Conservation (phyloP, 2,113 vertebrate genomes). For the Hydropotes inermis region DNA sequence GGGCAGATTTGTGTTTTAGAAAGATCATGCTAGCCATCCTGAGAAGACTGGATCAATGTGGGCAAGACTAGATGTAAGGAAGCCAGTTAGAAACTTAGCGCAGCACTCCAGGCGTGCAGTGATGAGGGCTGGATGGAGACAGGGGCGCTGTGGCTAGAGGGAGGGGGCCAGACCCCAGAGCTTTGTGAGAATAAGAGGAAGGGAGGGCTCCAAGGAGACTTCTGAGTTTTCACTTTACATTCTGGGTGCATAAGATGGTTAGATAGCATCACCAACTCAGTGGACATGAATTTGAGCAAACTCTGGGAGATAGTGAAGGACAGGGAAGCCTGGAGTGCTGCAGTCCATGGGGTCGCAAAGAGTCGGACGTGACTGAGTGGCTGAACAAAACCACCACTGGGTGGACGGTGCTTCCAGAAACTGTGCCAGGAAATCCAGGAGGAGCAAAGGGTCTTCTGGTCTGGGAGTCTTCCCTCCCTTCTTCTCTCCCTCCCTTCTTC, state of each 20-base stretch:
- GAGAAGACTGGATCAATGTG: neutral
- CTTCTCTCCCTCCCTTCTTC: rapidly evolving
- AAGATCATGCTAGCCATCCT: neutral
- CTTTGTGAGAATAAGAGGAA: neutral
- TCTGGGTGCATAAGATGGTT: neutral
- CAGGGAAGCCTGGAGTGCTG: neutral
- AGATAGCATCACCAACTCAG: neutral
- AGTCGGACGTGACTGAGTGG: neutral
- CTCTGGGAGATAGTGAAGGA: neutral
- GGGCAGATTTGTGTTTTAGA: neutral
- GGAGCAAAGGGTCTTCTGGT: neutral
- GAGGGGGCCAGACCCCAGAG: neutral
- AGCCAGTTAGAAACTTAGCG: neutral
- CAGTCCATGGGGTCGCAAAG: neutral
- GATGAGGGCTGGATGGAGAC: neutral
- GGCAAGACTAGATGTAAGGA: neutral
- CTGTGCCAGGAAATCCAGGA: neutral
- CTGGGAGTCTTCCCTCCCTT: neutral
- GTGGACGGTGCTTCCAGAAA: neutral
- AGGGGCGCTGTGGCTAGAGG: neutral
- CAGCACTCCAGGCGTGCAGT: neutral
- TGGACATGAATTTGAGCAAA: neutral
- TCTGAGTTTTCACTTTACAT: neutral
- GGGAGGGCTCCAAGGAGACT: neutral
- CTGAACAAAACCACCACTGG: neutral